Percentiles rank a stretch among this genome's conserved stretches.
Evolutionary conservation across 2,797 vertebrate species (phyloP).

Genomic region (Acipenser oxyrinchus): DNA sequence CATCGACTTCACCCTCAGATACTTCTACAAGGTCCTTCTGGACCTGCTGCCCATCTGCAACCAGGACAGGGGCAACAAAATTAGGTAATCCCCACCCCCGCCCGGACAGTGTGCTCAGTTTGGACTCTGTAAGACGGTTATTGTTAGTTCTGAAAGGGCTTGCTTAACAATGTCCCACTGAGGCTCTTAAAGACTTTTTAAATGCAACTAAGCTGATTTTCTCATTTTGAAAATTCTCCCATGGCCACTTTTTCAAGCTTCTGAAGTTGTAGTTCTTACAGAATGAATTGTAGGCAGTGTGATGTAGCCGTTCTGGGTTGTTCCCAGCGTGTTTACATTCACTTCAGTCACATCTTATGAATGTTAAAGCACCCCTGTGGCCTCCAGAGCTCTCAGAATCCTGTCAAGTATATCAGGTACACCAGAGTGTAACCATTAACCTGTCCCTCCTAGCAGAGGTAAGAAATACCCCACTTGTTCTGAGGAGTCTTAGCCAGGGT

Average conservation of each 20-base stretch:
- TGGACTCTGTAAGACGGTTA: slow-evolving; percentile 7
- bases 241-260: background rate
- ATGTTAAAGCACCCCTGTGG: too few relatives aligned
- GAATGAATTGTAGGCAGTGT: too few relatives aligned
- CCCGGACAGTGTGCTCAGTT: background rate
- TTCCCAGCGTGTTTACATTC: too few relatives aligned
- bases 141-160: slow-evolving; percentile 18
- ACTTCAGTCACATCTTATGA: too few relatives aligned
- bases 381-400: too few relatives aligned
- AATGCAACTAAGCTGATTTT: slow-evolving; percentile 37
- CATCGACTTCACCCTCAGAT: slow-evolving; percentile 92
- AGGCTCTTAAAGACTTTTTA: slow-evolving; percentile 28
- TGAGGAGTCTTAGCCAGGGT: too few relatives aligned
- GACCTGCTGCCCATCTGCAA: slow-evolving; percentile 91
- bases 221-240: slow-evolving; percentile 20
- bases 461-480: too few relatives aligned
- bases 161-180: slow-evolving; percentile 13
- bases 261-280: too few relatives aligned
- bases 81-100: slow-evolving; percentile 65
- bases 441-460: too few relatives aligned
- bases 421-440: too few relatives aligned
- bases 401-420: too few relatives aligned
- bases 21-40: slow-evolving; percentile 95
- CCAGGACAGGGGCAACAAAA: slow-evolving; percentile 95
- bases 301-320: too few relatives aligned